These are phyloP conservation scores for Zonotrichia albicollis DNA, from an alignment of 2,797 vertebrate species.

Conservation along the genomic window DNA sequence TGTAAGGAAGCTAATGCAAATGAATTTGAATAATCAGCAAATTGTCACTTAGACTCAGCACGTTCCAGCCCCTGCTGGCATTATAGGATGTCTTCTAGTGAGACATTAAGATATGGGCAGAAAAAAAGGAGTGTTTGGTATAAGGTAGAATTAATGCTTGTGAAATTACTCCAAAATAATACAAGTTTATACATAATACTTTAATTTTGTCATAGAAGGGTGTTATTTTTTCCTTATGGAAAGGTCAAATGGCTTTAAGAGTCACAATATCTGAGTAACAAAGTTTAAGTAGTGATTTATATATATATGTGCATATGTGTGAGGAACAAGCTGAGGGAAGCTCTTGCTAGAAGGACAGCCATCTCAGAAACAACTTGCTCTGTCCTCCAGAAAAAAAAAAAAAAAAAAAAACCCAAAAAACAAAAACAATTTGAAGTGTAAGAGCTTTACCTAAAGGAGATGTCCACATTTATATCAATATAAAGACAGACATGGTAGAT, in stretches of 20 bases:
- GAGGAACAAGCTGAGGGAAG: not conserved
- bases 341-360: not conserved
- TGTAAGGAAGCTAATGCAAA: not conserved
- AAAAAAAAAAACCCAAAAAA: not conserved
- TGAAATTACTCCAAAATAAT: not conserved
- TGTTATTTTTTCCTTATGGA: not conserved
- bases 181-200: not conserved
- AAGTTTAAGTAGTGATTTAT: not conserved
- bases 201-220: not conserved
- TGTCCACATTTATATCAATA: fast-evolving
- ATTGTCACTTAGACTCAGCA: not conserved
- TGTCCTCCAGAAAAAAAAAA: not conserved
- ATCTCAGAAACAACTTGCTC: not conserved
- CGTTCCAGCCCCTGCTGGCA: not conserved
- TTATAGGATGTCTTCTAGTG: not conserved
- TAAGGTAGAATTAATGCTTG: not conserved
- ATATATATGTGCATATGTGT: not conserved
- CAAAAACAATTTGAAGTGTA: not conserved
- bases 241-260: not conserved
- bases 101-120: not conserved
- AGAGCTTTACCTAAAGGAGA: not conserved
- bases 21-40: not conserved
- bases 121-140: not conserved
- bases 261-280: not conserved
- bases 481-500: fast-evolving